Base-by-base conservation (phyloP, 92 coral and sea anemone species). In the Siderastrea siderea region DNA sequence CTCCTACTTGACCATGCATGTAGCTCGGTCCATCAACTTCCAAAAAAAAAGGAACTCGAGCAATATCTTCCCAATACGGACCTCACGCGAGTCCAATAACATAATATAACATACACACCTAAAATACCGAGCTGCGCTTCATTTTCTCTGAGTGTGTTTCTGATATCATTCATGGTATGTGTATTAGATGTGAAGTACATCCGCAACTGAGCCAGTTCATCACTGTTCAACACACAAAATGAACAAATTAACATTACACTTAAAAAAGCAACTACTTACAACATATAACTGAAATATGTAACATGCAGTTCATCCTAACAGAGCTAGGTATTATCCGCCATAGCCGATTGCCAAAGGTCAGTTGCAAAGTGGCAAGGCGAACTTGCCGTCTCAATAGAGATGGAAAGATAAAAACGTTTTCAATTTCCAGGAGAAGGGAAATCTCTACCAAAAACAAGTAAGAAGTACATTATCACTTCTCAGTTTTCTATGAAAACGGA, bases 161-260 rank as follows among this genome's bases (percentile, higher is more conserved):
- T 89, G 73, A 97, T 94, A 63, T 97, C 99, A 76, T 93, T 95
- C 87, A 95, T 92, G 68, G 99, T 97, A 76, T 97, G 99, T 5
- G 96, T 94, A 69, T 97, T 97, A 12, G 99, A 97, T 15, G 99
- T 97, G 87, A 87, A 97, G 84, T 97, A 95, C 98, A 97, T 97
- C 93, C 93, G 92, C 68, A 97, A 74, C 77, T 97, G 99, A 1
- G 99, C 99, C 75, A 97, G 81, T 60, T 95, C 98, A 59, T 97
- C 98, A 81, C 99, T 97, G 85, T 44, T 12, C 4, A 61, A 54
- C 54, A 48, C 52, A 82, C 15, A 57, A 52, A 38, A 75, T 43
- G n/a, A 3, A 8, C 10, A 13, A 62, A 52, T 46, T 5, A 69
- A 19, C 3, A 1, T 19, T 5, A 47, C 47, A 45, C 6, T 7